A percentile compares a stretch with the other conserved stretches of the same genome.
Evolutionary conservation across 1,140 invertebrate genomes (phyloP).

Genomic region (Pseudomyrmex flavicornis): DNA sequence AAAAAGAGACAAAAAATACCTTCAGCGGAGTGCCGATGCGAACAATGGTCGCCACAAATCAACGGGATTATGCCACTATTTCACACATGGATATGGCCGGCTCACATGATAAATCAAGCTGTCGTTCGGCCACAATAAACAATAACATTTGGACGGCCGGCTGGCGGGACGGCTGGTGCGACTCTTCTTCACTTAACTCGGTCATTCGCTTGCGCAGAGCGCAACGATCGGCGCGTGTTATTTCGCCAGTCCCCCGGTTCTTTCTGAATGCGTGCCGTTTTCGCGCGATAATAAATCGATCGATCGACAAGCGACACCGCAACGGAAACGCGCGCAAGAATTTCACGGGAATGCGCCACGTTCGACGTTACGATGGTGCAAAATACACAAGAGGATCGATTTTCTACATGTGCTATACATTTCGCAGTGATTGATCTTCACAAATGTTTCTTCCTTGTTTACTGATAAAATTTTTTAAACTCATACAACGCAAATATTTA

Average conservation of each 20-base stretch:
- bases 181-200: conserved; percentile 78
- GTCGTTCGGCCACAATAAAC: conserved; percentile 81
- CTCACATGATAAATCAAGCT: conserved; percentile 83
- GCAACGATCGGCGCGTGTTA: conserved; percentile 68
- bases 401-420: neutral
- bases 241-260: conserved; percentile 62
- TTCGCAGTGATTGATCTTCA: conserved; percentile 17
- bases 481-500: neutral
- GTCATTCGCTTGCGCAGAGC: conserved; percentile 72
- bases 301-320: conserved; percentile 62
- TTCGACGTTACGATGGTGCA: neutral
- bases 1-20: conserved; percentile 59
- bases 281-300: conserved; percentile 72
- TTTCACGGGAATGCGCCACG: conserved; percentile 43
- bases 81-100: conserved; percentile 80
- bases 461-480: neutral
- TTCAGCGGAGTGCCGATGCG: conserved; percentile 78
- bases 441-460: neutral
- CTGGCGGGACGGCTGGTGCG: conserved; percentile 74
- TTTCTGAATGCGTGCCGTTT: conserved; percentile 65
- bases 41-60: conserved; percentile 84
- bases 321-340: conserved; percentile 63
- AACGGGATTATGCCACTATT: conserved; percentile 85
- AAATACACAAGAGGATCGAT: conserved; percentile 29
- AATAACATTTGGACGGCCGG: conserved; percentile 80